phyloP scores from a whole-genome alignment of 2,797 vertebrate species.

The Rhinogobio ventralis region DNA sequence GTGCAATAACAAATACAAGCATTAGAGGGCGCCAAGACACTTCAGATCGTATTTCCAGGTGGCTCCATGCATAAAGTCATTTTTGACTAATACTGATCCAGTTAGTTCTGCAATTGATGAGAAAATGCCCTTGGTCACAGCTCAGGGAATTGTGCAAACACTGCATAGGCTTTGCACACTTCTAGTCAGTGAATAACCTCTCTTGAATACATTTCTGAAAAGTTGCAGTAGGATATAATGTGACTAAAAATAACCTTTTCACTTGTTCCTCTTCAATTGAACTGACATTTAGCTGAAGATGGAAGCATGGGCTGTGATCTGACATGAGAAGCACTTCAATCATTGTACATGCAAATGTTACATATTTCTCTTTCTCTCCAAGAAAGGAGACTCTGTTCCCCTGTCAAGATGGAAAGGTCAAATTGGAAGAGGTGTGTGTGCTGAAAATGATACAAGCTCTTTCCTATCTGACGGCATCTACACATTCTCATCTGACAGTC shows the following conservation, averaged over 20 bases:
- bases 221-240: not conserved
- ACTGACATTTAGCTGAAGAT: slow-evolving; percentile 40
- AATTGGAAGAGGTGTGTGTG: slow-evolving; percentile 29
- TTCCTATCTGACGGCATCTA: not conserved
- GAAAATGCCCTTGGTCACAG: not conserved
- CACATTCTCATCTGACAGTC: slow-evolving; percentile 46
- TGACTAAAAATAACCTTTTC: not conserved
- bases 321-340: not conserved
- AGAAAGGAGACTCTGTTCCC: slow-evolving; percentile 2
- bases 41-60: not conserved
- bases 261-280: slow-evolving; percentile 27
- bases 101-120: slow-evolving; percentile 20
- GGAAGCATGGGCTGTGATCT: not conserved
- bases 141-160: not conserved
- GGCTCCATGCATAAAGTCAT: not conserved
- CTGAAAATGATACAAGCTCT: slow-evolving; percentile 29
- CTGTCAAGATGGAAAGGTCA: slow-evolving; percentile 28
- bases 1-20: slow-evolving; percentile 20
- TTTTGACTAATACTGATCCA: slow-evolving; percentile 21
- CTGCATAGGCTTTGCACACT: not conserved
- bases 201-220: slow-evolving; percentile 2
- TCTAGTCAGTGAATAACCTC: not conserved
- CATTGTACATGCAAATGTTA: slow-evolving; percentile 4
- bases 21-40: slow-evolving; percentile 27
- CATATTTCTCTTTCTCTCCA: slow-evolving; percentile 17